Evolutionary conservation across 2,797 vertebrate genomes (phyloP), one percentile per base, ranked within the genome.

Genomic region (Astyanax mexicanus): DNA sequence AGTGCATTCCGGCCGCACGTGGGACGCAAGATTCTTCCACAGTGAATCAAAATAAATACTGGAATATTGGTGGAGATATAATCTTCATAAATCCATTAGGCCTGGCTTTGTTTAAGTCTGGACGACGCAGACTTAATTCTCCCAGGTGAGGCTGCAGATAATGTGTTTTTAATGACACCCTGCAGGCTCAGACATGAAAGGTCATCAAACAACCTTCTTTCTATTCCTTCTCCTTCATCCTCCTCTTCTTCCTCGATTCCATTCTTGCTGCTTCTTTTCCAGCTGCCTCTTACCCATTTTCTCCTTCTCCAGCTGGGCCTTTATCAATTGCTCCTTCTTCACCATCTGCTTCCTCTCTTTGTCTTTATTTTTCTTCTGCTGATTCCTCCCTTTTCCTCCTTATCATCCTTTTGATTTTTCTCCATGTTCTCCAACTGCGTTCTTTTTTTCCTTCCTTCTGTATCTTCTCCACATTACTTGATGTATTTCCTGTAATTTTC

Each of bases 21-120:
- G 81, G 81, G 75, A 86, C 80, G n/a, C 78, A 29, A 77, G 74
- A 81, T 81, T 67, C 74, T 23, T 55, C 69, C 27, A 25, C 72
- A 85, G 80, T 85, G 83, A 80, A 75, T 83, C 82, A 84, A 87
- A 58, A 88, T 85, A 89, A 90, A 90, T 86, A 88, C 78, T 67
- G 65, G 70, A 51, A 58, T 68, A 68, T 82, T 67, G 79, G 71
- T 65, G 27, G 82, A 86, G 84, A 89, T 80, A 74, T 73, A 77
- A 89, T 87, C 83, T 81, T 75, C 52, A 83, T 78, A 85, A 86
- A 87, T 82, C 85, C 79, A 86, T 88, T 79, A 83, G 73, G 80
- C 52, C 71, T 81, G 75, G 77, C 42, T 73, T 83, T 81, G 81
- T 87, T 83, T 76, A 80, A 73, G 15, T 78, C 65, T 74, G 78